Percentiles rank a stretch among this genome's conserved stretches.
These are phyloP conservation scores for Muscina levida DNA, from an alignment of 2,888 invertebrate genomes.

Conservation along the genomic window DNA sequence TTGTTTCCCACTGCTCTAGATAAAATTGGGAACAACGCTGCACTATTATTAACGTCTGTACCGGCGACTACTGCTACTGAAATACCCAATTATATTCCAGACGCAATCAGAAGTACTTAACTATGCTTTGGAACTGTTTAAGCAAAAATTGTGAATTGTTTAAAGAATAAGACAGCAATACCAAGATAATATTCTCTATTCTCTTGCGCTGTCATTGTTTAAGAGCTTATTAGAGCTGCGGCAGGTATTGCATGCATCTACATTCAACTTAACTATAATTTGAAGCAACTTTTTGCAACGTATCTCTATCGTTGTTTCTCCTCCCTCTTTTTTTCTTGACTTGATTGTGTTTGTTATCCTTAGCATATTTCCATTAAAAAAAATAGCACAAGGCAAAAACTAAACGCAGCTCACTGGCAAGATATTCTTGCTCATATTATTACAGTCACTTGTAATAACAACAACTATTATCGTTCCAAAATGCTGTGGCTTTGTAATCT, in stretches of 20 bases:
- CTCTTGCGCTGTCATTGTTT: too few relatives aligned
- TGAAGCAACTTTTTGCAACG: not conserved
- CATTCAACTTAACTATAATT: constrained; percentile 29
- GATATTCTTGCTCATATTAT: constrained; percentile 18
- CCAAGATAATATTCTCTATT: too few relatives aligned
- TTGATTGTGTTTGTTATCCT: constrained; percentile 13
- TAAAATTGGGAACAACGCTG: too few relatives aligned
- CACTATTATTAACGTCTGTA: too few relatives aligned
- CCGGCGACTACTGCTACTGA: too few relatives aligned
- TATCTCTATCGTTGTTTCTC: not conserved
- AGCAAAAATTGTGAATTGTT: too few relatives aligned
- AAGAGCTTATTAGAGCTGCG: not conserved
- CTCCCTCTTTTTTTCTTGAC: not conserved
- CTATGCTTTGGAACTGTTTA: too few relatives aligned
- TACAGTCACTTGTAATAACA: constrained; percentile 20
- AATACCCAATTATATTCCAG: too few relatives aligned
- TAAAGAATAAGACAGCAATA: not conserved
- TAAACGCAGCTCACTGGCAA: constrained; percentile 2
- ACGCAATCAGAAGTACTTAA: too few relatives aligned
- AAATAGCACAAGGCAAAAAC: constrained; percentile 4
- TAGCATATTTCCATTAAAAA: not conserved
- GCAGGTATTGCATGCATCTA: not conserved
- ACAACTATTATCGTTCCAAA: not conserved
- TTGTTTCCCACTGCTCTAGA: too few relatives aligned
- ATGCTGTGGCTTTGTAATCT: not conserved